These are phyloP conservation scores for Apteryx mantelli DNA, from an alignment of 2,113 vertebrate genomes.

Conservation along the genomic window DNA sequence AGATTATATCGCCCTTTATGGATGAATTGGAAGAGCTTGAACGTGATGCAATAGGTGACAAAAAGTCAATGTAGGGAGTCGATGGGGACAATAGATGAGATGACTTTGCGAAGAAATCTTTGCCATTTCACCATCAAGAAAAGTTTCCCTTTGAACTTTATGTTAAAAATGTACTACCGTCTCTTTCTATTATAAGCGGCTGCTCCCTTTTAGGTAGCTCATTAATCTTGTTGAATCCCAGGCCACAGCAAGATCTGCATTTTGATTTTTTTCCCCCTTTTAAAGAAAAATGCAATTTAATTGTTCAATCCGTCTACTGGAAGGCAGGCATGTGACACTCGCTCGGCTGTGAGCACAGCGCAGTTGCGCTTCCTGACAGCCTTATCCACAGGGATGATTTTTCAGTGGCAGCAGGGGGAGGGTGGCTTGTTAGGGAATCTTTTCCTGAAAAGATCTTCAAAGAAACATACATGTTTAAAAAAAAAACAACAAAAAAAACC, in stretches of 20 bases:
- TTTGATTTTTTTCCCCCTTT: constrained; percentile 13
- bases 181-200: constrained; percentile 43
- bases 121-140: constrained; percentile 45
- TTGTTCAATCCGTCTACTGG: constrained; percentile 39
- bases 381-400: constrained; percentile 47
- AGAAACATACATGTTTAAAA: constrained; percentile 14
- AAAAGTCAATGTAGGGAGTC: constrained; percentile 31
- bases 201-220: constrained; percentile 50
- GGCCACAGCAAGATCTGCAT: constrained; percentile 65
- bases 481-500: background rate
- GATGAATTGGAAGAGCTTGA: background rate
- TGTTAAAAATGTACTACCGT: constrained; percentile 48
- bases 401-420: constrained; percentile 35
- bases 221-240: constrained; percentile 46
- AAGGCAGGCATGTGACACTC: constrained; percentile 9
- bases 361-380: constrained; percentile 23
- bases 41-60: constrained; percentile 32
- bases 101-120: constrained; percentile 56
- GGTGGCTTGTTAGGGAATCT: constrained; percentile 53
- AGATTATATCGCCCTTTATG: background rate
- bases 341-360: background rate
- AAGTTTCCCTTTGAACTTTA: constrained; percentile 62
- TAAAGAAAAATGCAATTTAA: constrained; percentile 50
- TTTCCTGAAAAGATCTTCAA: constrained; percentile 56
- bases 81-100: constrained; percentile 30